A percentile compares a stretch with the other conserved stretches of the same genome.
Conservation (phyloP, 1,140 invertebrate species). For the Drosophila sechellia region DNA sequence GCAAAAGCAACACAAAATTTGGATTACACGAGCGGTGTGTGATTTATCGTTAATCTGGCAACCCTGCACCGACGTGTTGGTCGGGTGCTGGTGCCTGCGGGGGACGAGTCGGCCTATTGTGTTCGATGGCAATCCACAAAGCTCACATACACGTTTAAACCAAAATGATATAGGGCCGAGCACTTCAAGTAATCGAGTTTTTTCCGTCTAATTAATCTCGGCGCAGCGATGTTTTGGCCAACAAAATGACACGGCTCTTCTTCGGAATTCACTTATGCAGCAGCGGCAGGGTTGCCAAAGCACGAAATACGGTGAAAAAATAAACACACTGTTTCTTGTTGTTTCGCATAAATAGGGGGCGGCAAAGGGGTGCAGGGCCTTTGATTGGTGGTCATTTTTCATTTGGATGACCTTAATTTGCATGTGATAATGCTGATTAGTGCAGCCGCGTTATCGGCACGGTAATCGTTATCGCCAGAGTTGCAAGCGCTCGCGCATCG, state of each 20-base stretch:
- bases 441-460: conserved; percentile 18
- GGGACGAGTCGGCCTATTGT: conserved; percentile 28
- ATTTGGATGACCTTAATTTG: conserved; percentile 49
- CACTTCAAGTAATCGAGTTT: conserved; percentile 36
- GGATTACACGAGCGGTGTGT: not conserved
- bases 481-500: conserved; percentile 14
- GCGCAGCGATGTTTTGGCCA: not conserved
- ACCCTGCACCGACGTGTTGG: conserved; percentile 6
- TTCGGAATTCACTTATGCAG: conserved; percentile 44
- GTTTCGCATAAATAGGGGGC: not conserved
- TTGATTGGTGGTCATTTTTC: conserved; percentile 23
- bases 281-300: conserved; percentile 35
- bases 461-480: conserved; percentile 35
- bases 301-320: conserved; percentile 10
- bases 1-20: not conserved
- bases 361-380: not conserved
- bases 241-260: conserved; percentile 34
- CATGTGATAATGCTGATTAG: conserved; percentile 52
- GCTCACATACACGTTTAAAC: conserved; percentile 15
- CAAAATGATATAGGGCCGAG: conserved; percentile 12
- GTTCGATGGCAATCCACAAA: conserved; percentile 14
- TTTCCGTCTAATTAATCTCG: conserved; percentile 32
- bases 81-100: conserved; percentile 6
- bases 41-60: conserved; percentile 14
- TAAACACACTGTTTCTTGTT: conserved; percentile 1